Conservation (phyloP, 2,113 vertebrate genomes). For the Melanotaenia duboulayi region DNA sequence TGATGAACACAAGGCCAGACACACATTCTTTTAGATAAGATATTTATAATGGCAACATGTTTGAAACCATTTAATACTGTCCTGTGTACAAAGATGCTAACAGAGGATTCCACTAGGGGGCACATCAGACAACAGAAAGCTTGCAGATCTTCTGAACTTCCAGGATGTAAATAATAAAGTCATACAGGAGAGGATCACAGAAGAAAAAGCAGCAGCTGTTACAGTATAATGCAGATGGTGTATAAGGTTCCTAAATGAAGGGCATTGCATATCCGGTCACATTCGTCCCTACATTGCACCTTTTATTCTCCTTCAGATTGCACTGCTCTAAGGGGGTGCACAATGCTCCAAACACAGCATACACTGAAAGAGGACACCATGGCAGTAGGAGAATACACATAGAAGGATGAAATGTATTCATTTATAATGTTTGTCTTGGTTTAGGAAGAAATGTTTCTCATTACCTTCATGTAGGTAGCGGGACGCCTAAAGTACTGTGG, state of each 20-base stretch:
- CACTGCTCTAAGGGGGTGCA: neutral
- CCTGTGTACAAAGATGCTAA: too few relatives aligned
- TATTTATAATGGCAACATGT: neutral
- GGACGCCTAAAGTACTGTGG: constrained; percentile 84
- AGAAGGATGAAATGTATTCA: neutral
- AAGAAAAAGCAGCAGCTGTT: too few relatives aligned
- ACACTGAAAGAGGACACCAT: neutral
- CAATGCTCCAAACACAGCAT: neutral
- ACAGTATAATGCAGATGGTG: too few relatives aligned
- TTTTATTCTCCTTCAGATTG: neutral
- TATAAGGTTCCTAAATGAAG: too few relatives aligned
- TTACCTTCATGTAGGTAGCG: constrained; percentile 88
- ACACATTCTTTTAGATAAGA: neutral
- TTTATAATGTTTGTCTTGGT: neutral
- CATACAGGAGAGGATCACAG: neutral
- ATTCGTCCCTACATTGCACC: neutral
- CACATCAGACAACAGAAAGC: neutral
- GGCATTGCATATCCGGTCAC: too few relatives aligned
- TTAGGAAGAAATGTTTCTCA: neutral
- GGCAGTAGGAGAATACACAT: neutral
- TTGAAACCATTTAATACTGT: neutral
- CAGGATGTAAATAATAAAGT: neutral
- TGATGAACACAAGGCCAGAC: neutral
- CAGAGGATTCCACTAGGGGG: neutral
- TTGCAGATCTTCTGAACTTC: neutral